Evolutionary conservation across 2,797 vertebrate species (phyloP), one percentile per base, ranked within the genome.

Genomic region (Eospalax fontanierii): DNA sequence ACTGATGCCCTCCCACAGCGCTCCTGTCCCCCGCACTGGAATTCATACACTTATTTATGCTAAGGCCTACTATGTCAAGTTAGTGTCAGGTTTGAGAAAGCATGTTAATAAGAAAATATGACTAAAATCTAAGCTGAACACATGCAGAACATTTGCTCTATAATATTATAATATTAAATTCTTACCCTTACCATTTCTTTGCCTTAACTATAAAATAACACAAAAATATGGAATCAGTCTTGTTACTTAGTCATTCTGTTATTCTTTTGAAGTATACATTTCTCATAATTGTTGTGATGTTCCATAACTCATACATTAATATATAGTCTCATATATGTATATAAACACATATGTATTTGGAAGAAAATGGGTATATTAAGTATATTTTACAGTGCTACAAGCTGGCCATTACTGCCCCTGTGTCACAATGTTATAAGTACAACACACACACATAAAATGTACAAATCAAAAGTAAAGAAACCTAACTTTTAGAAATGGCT

Each of bases 101-200:
- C 33, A 1, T 85, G 22, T 71, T 91, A 19, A n/a, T 66, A 95
- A 89, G 28, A 38, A 96, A 38, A 4, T 19, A 86, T 28, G 21
- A 80, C 30, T 78, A 82, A 80, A 28, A 94, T 80, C 74, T 80
- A 71, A 87, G 84, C 79, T 81, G 33, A 96, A 87, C 3, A 2
- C 26, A 90, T 63, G 22, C 14, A 76, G 28, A 92, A 95, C 74
- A 38, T 30, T 22, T 87, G 3, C 33, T 79, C 26, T 46, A 57
- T 43, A 87, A 89, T 78, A n/a, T 68, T 78, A 46, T 71, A 61
- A 71, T 63, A 81, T 35, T 12, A 50, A 8, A n/a, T 90, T 84
- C 33, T 4, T 38, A 46, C 11, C 11, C 6, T 81, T 70, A 1
- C 3, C 0, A 82, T 65, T 65, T 75, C 35, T 95, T 88, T 21